Conservation (phyloP, 2,888 invertebrate species). For the Nymphalis polychloros region DNA sequence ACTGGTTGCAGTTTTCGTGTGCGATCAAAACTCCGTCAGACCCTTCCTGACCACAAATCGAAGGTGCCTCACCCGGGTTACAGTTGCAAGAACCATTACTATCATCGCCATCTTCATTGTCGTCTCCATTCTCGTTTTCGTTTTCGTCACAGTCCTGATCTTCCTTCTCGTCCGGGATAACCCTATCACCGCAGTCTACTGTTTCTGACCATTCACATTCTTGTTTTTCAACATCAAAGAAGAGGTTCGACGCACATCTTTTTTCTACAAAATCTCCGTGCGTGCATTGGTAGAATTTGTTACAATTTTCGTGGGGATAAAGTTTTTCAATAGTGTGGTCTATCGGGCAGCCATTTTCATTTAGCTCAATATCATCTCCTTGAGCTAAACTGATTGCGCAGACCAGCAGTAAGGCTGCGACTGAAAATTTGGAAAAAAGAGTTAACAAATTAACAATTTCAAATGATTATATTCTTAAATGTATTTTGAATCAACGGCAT, state of each 20-base stretch:
- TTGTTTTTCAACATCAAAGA: conserved; percentile 40
- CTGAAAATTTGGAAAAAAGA: conserved; percentile 43
- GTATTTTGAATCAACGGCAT: not conserved
- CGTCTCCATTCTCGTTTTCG: not conserved
- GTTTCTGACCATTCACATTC: conserved; percentile 45
- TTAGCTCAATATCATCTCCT: conserved; percentile 44
- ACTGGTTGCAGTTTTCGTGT: too few relatives aligned
- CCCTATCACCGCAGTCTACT: conserved; percentile 41
- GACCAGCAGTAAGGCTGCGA: conserved; percentile 52
- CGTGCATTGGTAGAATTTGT: conserved; percentile 49
- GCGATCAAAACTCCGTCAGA: too few relatives aligned
- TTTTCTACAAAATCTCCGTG: conserved; percentile 47
- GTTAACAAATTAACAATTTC: not conserved
- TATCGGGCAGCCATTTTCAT: conserved; percentile 43
- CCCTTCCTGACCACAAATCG: too few relatives aligned
- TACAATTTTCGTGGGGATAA: conserved; percentile 48
- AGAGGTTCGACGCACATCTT: conserved; percentile 38
- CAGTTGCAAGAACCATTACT: too few relatives aligned
- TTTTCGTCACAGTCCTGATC: not conserved
- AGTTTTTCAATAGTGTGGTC: conserved; percentile 42
- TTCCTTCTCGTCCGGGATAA: not conserved
- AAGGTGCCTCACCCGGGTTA: too few relatives aligned
- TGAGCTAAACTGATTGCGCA: conserved; percentile 55
- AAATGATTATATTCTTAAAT: not conserved
- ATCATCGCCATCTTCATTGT: too few relatives aligned